Conservation (phyloP, 2,113 vertebrate species). For the Bufo bufo region DNA sequence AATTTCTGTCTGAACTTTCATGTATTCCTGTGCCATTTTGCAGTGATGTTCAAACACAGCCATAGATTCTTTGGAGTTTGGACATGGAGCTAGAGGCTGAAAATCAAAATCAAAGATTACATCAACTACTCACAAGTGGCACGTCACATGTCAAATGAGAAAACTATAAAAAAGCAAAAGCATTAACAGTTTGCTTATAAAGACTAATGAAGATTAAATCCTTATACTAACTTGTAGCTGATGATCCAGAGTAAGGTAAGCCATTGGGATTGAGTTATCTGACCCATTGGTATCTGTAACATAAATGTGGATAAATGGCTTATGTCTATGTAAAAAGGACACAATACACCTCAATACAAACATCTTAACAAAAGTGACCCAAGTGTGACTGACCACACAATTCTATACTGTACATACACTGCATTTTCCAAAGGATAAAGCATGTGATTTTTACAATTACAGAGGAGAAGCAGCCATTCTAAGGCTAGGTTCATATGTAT, state of each 20-base stretch:
- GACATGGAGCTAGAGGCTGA: slow-evolving; percentile 95
- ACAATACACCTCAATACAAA: background rate
- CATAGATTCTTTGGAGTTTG: slow-evolving; percentile 99
- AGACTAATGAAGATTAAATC: too few relatives aligned
- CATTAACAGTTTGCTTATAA: too few relatives aligned
- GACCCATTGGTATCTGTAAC: slow-evolving; percentile 94
- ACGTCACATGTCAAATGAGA: too few relatives aligned
- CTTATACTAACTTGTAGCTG: slow-evolving; percentile 88
- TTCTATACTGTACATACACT: too few relatives aligned
- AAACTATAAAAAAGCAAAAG: too few relatives aligned
- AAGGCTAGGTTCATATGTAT: too few relatives aligned
- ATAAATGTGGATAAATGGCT: background rate
- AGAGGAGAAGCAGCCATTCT: background rate
- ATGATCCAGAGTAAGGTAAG: slow-evolving; percentile 97
- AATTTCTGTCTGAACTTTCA: slow-evolving; percentile 99
- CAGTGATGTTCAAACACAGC: slow-evolving; percentile 99
- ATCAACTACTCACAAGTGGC: background rate
- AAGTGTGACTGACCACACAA: background rate
- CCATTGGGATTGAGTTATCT: slow-evolving; percentile 99
- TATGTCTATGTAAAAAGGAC: background rate
- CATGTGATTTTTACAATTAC: background rate
- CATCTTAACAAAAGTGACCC: background rate
- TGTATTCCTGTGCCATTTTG: slow-evolving; percentile 99
- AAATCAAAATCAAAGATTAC: slow-evolving; percentile 66
- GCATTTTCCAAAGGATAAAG: background rate